Evolutionary conservation across 2,888 invertebrate genomes (phyloP).

Genomic region (Antitype chi): DNA sequence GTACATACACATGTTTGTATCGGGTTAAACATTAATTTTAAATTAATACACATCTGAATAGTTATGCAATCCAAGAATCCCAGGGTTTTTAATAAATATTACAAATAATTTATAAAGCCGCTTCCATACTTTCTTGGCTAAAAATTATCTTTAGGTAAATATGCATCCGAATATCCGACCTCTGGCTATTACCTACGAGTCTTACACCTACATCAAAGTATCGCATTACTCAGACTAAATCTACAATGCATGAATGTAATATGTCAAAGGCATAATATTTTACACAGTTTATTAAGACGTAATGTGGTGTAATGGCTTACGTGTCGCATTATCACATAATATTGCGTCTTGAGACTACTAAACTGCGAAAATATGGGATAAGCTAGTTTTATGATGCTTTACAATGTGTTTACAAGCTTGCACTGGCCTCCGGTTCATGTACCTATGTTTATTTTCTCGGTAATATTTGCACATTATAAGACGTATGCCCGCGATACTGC

Average conservation of each 20-base stretch:
- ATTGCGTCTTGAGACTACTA: slow-evolving; percentile 34
- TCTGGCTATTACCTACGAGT: no score
- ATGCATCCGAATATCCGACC: no score
- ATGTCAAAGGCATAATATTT: slow-evolving; percentile 37
- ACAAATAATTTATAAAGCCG: no score
- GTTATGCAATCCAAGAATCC: no score
- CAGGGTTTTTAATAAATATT: no score
- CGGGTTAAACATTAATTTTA: no score
- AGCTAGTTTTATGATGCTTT: slow-evolving; percentile 28
- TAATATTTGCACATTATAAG: not conserved
- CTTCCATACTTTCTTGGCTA: no score
- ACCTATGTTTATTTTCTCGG: not conserved
- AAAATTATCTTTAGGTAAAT: no score
- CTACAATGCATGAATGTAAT: slow-evolving; percentile 35
- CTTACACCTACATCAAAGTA: not conserved
- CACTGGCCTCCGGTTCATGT: not conserved
- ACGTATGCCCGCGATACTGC: no score
- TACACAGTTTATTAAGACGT: slow-evolving; percentile 28
- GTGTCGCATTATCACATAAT: slow-evolving; percentile 19
- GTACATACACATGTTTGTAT: no score
- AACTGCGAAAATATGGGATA: slow-evolving; percentile 38
- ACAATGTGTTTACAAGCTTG: slow-evolving; percentile 46
- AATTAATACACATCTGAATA: no score
- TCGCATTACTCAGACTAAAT: not conserved
- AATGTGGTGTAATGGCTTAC: slow-evolving; percentile 36